A percentile compares a stretch with the other conserved stretches of the same genome.
phyloP scores from a whole-genome alignment of 2,888 invertebrate genomes.

The Hymenopus coronatus region DNA sequence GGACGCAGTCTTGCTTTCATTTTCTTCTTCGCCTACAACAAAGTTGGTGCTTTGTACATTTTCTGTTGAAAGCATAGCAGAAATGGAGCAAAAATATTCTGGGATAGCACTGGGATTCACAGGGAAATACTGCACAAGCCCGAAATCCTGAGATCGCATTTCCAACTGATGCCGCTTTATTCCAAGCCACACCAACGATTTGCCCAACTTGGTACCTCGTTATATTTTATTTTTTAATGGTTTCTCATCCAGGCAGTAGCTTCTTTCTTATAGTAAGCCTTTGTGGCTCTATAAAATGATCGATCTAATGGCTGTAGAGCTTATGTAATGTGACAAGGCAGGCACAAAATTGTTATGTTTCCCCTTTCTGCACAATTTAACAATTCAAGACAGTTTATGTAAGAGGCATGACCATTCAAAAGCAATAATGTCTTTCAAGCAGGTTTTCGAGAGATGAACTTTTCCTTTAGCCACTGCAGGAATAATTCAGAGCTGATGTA shows the following conservation, averaged over 20 bases:
- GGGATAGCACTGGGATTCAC: background rate
- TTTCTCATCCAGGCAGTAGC: background rate
- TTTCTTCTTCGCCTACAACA: too few relatives aligned
- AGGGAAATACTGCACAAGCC: background rate
- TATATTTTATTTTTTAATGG: too few relatives aligned
- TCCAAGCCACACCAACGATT: background rate
- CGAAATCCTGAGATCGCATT: background rate
- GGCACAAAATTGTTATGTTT: background rate
- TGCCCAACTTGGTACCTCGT: background rate
- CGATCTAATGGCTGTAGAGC: too few relatives aligned
- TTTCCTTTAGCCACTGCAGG: slow-evolving; percentile 25
- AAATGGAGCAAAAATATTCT: too few relatives aligned
- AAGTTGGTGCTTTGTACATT: too few relatives aligned
- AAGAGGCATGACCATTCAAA: too few relatives aligned
- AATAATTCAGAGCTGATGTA: slow-evolving; percentile 31
- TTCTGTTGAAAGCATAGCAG: too few relatives aligned
- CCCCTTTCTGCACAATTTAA: background rate
- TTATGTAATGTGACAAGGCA: background rate
- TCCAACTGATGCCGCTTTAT: background rate
- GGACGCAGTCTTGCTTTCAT: too few relatives aligned
- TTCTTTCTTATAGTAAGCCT: background rate
- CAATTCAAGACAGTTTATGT: too few relatives aligned
- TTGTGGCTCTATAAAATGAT: background rate
- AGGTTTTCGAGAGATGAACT: slow-evolving; percentile 21
- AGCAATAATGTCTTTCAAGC: background rate